Evolutionary conservation across 2,888 invertebrate genomes (phyloP).

Genomic region (Coenonympha glycerion): DNA sequence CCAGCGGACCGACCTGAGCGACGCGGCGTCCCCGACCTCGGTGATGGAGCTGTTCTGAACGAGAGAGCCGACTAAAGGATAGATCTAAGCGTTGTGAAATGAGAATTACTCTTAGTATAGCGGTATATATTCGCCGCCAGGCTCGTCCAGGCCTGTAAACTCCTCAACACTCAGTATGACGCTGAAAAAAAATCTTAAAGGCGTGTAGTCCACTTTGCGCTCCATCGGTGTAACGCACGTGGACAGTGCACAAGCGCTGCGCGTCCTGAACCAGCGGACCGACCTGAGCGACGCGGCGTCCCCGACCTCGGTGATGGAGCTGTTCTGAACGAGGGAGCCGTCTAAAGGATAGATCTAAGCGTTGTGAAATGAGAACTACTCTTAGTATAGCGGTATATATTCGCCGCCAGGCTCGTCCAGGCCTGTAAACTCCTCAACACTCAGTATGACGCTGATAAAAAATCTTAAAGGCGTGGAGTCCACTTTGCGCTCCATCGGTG

Average conservation of each 20-base stretch:
- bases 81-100: no score
- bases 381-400: no score
- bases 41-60: constrained; percentile 65
- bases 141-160: constrained; percentile 82
- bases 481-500: constrained; percentile 28
- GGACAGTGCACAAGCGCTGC: constrained; percentile 37
- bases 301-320: constrained; percentile 57
- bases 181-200: constrained; percentile 38
- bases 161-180: constrained; percentile 81
- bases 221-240: constrained; percentile 38
- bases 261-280: constrained; percentile 61
- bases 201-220: no score
- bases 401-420: constrained; percentile 79
- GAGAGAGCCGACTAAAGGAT: constrained; percentile 52
- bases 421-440: constrained; percentile 82
- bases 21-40: constrained; percentile 44
- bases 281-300: constrained; percentile 49
- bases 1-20: constrained; percentile 60
- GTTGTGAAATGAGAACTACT: no score
- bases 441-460: constrained; percentile 66
- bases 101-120: no score
- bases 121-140: no score
- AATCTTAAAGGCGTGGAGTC: constrained; percentile 26
- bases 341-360: no score
- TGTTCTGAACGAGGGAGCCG: constrained; percentile 60